Percentiles rank a stretch among this genome's conserved stretches.
Conservation (phyloP, 2,797 vertebrate genomes). For the Brachyalestes nurse region DNA sequence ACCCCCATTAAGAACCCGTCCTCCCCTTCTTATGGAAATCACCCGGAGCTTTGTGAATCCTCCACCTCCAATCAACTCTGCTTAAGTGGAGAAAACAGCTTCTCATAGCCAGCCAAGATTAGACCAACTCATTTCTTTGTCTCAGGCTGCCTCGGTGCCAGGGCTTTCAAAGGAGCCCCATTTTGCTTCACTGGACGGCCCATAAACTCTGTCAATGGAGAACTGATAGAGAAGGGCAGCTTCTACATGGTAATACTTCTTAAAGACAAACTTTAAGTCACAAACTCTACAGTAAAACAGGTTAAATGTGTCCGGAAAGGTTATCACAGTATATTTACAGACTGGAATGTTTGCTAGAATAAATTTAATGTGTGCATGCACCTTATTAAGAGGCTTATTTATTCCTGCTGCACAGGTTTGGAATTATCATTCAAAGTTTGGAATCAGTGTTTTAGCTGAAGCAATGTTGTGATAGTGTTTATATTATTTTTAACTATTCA, state of each 20-base stretch:
- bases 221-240: conserved; percentile 1
- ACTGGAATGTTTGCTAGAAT: not conserved
- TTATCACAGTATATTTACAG: not conserved
- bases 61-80: conserved; percentile 65
- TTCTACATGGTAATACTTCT: conserved; percentile 3
- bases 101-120: conserved; percentile 49
- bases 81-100: conserved; percentile 58
- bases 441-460: no score
- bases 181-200: conserved; percentile 9
- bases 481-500: no score
- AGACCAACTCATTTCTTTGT: conserved; percentile 52
- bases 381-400: conserved; percentile 3
- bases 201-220: conserved; percentile 27
- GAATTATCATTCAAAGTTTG: no score
- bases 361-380: not conserved
- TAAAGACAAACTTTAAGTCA: not conserved
- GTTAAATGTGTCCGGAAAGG: not conserved
- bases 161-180: conserved; percentile 7
- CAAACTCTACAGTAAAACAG: not conserved
- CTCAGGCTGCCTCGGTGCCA: conserved; percentile 18
- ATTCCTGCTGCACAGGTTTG: conserved; percentile 6
- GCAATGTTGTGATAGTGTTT: no score
- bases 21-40: conserved; percentile 79
- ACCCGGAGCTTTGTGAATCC: conserved; percentile 76
- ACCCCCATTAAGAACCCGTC: conserved; percentile 86